Conservation (phyloP, 2,113 vertebrate species). For the Myanophis thanlyinensis region DNA sequence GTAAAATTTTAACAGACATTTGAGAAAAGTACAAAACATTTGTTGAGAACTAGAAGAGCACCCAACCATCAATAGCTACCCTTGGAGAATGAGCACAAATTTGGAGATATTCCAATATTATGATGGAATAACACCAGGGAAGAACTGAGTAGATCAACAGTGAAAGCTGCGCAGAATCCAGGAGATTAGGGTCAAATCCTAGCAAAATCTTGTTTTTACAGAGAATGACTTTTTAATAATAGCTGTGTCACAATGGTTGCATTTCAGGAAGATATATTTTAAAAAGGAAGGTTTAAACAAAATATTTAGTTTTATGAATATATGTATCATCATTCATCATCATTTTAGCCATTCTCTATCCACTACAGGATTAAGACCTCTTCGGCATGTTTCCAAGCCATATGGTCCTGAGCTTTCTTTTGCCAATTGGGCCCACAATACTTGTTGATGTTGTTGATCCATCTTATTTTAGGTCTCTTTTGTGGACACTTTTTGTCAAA, state of each 20-base stretch:
- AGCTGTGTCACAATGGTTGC: not conserved
- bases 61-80: not conserved
- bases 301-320: not conserved
- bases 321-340: too few relatives aligned
- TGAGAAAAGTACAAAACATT: not conserved
- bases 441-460: too few relatives aligned
- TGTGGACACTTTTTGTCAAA: too few relatives aligned
- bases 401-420: too few relatives aligned
- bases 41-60: not conserved
- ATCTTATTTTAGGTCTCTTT: too few relatives aligned
- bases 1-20: not conserved
- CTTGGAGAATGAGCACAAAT: not conserved
- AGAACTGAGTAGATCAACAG: not conserved
- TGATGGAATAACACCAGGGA: not conserved
- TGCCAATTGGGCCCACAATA: too few relatives aligned
- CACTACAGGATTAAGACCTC: too few relatives aligned
- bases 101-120: not conserved
- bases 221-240: not conserved
- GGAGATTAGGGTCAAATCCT: not conserved
- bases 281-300: not conserved
- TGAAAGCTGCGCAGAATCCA: not conserved
- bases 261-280: not conserved
- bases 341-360: too few relatives aligned
- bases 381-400: too few relatives aligned
- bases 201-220: not conserved